phyloP scores from a whole-genome alignment of 2,797 vertebrate species.

The Diglossa cyanea region DNA sequence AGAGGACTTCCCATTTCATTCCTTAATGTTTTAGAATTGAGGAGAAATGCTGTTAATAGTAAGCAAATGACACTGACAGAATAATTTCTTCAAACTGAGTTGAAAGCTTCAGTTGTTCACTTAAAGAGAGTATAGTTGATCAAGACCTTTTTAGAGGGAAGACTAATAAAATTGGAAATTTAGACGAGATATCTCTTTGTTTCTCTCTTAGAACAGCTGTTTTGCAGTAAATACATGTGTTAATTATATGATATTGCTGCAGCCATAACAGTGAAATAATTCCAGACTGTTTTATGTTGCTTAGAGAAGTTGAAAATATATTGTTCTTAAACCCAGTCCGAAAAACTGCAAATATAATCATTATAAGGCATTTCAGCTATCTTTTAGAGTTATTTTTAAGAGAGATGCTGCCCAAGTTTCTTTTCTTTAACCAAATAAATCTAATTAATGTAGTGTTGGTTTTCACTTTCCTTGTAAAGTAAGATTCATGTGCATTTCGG shows the following conservation, averaged over 20 bases:
- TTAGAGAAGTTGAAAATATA: not conserved
- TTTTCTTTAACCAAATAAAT: not conserved
- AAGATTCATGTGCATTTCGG: not conserved
- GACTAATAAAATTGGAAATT: not conserved
- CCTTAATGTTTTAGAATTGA: not conserved
- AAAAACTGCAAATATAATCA: not conserved
- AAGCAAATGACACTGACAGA: not conserved
- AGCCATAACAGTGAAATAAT: not conserved
- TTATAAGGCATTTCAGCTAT: not conserved
- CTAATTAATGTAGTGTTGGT: not conserved
- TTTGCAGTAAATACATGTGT: not conserved
- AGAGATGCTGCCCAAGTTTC: not conserved
- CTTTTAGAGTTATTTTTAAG: not conserved
- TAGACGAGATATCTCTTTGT: not conserved
- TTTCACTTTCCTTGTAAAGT: not conserved
- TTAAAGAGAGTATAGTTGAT: not conserved
- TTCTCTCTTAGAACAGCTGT: not conserved
- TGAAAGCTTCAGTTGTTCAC: not conserved
- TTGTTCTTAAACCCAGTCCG: not conserved
- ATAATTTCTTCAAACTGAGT: not conserved
- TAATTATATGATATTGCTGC: not conserved
- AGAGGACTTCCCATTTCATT: not conserved
- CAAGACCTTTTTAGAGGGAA: not conserved
- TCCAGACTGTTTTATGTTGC: not conserved
- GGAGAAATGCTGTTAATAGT: not conserved